Evolutionary conservation across 2,797 vertebrate species (phyloP).

Genomic region (Hyperoplus immaculatus): DNA sequence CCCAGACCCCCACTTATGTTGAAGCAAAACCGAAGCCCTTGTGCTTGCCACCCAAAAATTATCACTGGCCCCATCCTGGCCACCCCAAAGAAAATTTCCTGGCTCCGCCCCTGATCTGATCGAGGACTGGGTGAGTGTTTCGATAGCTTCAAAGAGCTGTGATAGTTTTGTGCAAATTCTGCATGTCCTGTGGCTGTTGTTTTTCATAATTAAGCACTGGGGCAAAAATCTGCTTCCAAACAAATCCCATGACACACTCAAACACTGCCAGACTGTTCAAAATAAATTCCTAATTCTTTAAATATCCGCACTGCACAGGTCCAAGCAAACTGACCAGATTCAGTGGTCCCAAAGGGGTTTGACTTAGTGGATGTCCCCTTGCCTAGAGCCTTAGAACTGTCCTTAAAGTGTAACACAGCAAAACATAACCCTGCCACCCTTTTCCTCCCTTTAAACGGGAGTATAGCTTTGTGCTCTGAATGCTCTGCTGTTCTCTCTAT

Average conservation of each 20-base stretch:
- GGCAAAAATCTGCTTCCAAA: constrained; percentile 66
- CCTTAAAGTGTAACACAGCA: constrained; percentile 27
- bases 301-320: constrained; percentile 22
- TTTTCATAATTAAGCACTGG: constrained; percentile 75
- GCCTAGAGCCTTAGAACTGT: constrained; percentile 20
- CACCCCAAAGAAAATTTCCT: too few relatives aligned
- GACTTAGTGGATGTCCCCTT: constrained; percentile 17
- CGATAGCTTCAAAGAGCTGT: constrained; percentile 41
- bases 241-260: constrained; percentile 51
- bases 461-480: constrained; percentile 44
- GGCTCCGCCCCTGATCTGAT: too few relatives aligned
- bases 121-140: constrained; percentile 28
- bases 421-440: not conserved
- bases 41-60: too few relatives aligned
- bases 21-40: too few relatives aligned
- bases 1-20: too few relatives aligned
- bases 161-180: constrained; percentile 70
- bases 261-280: constrained; percentile 17
- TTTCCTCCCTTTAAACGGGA: constrained; percentile 45
- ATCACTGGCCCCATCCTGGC: too few relatives aligned
- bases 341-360: constrained; percentile 2
- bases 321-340: constrained; percentile 30
- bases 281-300: constrained; percentile 27
- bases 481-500: constrained; percentile 39
- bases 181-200: constrained; percentile 67